A percentile compares a stretch with the other conserved stretches of the same genome.
These are phyloP conservation scores for Myripristis murdjan DNA, from an alignment of 2,797 vertebrate genomes.

Conservation along the genomic window DNA sequence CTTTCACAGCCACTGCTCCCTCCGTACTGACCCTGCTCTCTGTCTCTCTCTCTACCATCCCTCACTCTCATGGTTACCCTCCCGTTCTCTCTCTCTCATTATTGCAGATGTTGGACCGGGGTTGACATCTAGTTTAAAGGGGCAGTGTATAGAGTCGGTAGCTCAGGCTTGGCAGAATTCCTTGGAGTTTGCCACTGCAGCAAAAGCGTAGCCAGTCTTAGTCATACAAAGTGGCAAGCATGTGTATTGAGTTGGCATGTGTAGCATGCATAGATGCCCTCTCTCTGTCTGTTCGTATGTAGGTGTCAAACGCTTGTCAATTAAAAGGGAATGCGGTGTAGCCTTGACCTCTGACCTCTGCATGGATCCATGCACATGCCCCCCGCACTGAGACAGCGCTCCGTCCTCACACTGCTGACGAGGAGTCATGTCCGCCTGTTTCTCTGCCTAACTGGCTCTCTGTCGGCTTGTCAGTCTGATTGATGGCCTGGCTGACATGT, in stretches of 20 bases:
- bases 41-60: not conserved
- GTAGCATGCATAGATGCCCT: too few species aligned
- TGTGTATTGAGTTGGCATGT: slow-evolving; percentile 3
- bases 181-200: slow-evolving; percentile 1
- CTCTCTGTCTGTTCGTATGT: not conserved
- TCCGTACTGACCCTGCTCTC: slow-evolving; percentile 17
- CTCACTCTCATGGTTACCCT: slow-evolving; percentile 9
- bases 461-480: not conserved
- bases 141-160: slow-evolving; percentile 38
- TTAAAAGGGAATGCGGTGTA: slow-evolving; percentile 26
- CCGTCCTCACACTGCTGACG: not conserved
- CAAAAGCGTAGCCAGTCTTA: slow-evolving; percentile 32
- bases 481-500: not conserved
- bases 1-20: slow-evolving; percentile 15
- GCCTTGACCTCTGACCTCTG: slow-evolving; percentile 15
- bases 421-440: not conserved
- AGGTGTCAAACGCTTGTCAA: slow-evolving; percentile 15
- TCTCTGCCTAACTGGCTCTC: not conserved
- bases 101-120: slow-evolving; percentile 37
- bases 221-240: not conserved
- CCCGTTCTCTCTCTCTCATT: slow-evolving; percentile 27
- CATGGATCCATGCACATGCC: not conserved
- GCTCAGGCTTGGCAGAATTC: slow-evolving; percentile 3
- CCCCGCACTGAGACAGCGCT: not conserved
- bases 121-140: slow-evolving; percentile 32